Percentiles rank a stretch among this genome's conserved stretches.
Evolutionary conservation across 2,797 vertebrate species (phyloP).

Genomic region (Spinus olivaceus): DNA sequence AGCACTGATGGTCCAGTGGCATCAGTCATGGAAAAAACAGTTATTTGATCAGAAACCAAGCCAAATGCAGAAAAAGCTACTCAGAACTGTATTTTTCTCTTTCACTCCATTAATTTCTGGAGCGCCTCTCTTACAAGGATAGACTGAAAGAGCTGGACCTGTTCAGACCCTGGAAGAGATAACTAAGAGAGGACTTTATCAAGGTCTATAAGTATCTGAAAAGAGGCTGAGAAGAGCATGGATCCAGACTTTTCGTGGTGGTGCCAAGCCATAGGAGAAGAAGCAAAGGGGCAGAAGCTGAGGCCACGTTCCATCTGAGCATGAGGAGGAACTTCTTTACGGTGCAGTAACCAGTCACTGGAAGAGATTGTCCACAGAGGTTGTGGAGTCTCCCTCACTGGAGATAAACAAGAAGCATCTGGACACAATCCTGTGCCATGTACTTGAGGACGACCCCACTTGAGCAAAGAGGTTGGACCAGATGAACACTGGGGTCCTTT

Average conservation of each 20-base stretch:
- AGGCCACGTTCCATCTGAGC: background rate
- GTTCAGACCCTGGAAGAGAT: background rate
- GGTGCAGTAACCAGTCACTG: background rate
- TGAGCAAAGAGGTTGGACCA: background rate
- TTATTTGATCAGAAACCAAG: background rate
- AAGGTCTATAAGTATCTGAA: background rate
- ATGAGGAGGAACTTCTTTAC: background rate
- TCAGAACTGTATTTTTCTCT: background rate
- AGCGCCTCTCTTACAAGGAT: background rate
- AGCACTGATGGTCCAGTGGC: background rate
- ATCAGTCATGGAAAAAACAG: background rate
- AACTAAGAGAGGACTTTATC: background rate
- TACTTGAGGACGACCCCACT: rapidly evolving
- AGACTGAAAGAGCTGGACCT: background rate
- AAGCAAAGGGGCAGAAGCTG: background rate
- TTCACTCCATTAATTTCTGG: background rate
- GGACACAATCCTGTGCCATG: background rate
- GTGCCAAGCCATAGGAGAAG: background rate
- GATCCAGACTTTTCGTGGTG: background rate
- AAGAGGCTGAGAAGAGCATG: background rate
- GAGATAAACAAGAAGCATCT: background rate
- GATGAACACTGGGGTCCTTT: background rate
- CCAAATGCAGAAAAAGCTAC: background rate
- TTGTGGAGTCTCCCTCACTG: too few relatives aligned
- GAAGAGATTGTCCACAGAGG: background rate